Percentiles rank a stretch among this genome's conserved stretches.
Evolutionary conservation across 2,888 invertebrate species (phyloP).

Genomic region (Apeira syringaria): DNA sequence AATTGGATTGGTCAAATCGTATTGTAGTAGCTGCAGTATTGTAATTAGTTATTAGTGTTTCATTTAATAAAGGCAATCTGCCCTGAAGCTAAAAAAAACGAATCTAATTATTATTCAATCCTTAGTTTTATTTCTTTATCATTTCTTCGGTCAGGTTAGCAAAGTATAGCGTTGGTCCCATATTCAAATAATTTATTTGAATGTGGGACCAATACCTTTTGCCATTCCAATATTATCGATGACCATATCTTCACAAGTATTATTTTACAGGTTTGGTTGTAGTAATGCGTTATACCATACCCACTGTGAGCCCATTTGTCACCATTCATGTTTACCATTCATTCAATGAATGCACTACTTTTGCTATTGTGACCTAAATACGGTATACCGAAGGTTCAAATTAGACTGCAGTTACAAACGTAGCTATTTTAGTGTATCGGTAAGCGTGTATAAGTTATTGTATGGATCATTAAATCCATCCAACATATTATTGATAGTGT

Average conservation of each 20-base stretch:
- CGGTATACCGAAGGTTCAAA: background rate
- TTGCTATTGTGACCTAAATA: background rate
- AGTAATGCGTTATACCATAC: constrained; percentile 58
- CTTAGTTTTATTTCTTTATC: too few relatives aligned
- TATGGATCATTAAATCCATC: constrained; percentile 20
- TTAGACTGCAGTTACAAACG: background rate
- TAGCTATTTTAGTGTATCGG: constrained; percentile 1
- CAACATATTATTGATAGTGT: too few relatives aligned
- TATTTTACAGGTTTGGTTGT: constrained; percentile 38
- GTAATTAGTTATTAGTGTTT: too few relatives aligned
- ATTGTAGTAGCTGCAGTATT: too few relatives aligned
- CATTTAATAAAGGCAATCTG: too few relatives aligned
- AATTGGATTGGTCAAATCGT: too few relatives aligned
- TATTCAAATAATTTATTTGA: constrained; percentile 2
- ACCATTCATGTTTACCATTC: constrained; percentile 44
- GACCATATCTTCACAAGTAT: too few relatives aligned
- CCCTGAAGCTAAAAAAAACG: too few relatives aligned
- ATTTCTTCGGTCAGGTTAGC: too few relatives aligned
- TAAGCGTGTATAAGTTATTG: constrained; percentile 4
- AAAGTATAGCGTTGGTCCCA: background rate
- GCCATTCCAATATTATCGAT: background rate
- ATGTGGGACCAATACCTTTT: background rate
- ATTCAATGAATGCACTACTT: background rate
- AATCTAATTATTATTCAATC: too few relatives aligned
- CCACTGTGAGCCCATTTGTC: constrained; percentile 70